Evolutionary conservation across 2,113 vertebrate species (phyloP).

Genomic region (Antechinus stuartii): DNA sequence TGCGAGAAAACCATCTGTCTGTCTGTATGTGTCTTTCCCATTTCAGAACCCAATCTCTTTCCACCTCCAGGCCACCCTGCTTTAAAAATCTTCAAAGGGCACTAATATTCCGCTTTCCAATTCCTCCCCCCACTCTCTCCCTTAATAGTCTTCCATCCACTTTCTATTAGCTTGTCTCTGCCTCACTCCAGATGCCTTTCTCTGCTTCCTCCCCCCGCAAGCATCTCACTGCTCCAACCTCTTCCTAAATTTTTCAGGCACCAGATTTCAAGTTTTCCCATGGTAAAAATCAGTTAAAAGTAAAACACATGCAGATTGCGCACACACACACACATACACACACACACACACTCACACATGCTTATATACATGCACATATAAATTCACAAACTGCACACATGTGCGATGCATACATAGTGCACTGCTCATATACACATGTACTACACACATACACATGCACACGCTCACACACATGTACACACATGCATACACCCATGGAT

Average conservation of each 20-base stretch:
- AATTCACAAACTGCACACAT: too few species aligned
- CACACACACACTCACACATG: neutral
- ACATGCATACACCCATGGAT: too few species aligned
- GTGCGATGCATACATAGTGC: too few species aligned
- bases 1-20: constrained; percentile 24
- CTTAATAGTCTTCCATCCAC: neutral
- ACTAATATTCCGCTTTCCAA: neutral
- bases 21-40: neutral
- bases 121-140: neutral
- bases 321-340: neutral
- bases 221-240: neutral
- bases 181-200: neutral
- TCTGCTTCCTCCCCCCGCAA: neutral
- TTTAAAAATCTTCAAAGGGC: neutral
- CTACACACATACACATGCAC: too few species aligned
- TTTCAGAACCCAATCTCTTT: neutral
- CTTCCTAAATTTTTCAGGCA: neutral
- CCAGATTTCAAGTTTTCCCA: neutral
- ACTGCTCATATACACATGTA: too few species aligned
- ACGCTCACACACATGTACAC: too few species aligned
- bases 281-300: constrained; percentile 14
- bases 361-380: too few species aligned
- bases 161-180: neutral
- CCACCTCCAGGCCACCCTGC: neutral
- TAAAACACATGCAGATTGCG: neutral